Percentiles rank a stretch among this genome's conserved stretches.
phyloP scores from a whole-genome alignment of 1,140 invertebrate genomes.

The Trigoniulus corallinus region DNA sequence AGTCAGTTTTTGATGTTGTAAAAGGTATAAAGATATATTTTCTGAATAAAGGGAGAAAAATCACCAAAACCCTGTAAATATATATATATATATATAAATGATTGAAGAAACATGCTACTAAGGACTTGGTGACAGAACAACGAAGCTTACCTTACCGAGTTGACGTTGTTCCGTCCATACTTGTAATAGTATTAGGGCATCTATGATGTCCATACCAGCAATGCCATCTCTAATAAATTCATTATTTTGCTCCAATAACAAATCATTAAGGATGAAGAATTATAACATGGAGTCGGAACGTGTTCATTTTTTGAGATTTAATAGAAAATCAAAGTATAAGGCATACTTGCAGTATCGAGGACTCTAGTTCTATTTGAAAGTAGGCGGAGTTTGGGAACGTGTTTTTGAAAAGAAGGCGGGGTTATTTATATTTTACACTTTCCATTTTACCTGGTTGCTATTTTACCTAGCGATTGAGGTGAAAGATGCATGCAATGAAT shows the following conservation, averaged over 20 bases:
- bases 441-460: too few relatives aligned
- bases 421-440: too few relatives aligned
- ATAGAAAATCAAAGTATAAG: background rate
- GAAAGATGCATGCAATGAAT: too few relatives aligned
- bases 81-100: conserved; percentile 6
- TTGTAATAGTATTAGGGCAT: conserved; percentile 48
- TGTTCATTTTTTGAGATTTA: background rate
- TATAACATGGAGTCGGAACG: background rate
- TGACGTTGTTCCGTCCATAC: conserved; percentile 68
- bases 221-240: background rate
- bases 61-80: conserved; percentile 32
- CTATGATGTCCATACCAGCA: background rate
- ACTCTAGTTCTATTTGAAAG: too few relatives aligned
- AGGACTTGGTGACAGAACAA: background rate
- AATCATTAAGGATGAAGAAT: background rate
- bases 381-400: too few relatives aligned
- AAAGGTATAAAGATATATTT: conserved; percentile 54
- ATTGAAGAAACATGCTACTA: conserved; percentile 1
- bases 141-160: conserved; percentile 32
- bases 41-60: conserved; percentile 49
- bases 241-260: background rate
- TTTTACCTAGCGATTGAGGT: too few relatives aligned
- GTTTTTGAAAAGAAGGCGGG: too few relatives aligned
- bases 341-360: too few relatives aligned
- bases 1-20: conserved; percentile 51